Percentiles rank a stretch among this genome's conserved stretches.
These are phyloP conservation scores for Pachyramphus minor DNA, from an alignment of 2,113 vertebrate genomes.

Conservation along the genomic window DNA sequence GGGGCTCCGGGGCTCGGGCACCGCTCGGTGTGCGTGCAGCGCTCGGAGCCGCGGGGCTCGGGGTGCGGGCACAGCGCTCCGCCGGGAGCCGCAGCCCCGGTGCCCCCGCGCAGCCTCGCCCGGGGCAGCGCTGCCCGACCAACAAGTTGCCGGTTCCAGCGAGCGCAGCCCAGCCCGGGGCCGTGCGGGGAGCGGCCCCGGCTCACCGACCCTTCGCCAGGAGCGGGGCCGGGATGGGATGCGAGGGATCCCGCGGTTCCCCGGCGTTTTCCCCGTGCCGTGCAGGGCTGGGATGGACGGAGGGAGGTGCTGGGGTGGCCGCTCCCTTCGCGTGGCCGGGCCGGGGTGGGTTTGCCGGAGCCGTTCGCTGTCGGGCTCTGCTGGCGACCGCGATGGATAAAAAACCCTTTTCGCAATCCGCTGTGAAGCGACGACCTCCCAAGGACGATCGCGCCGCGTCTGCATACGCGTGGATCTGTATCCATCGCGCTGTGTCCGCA, in stretches of 20 bases:
- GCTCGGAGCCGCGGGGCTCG: background rate
- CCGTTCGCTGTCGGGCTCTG: background rate
- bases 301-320: background rate
- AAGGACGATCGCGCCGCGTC: background rate
- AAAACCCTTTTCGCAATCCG: background rate
- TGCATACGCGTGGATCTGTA: background rate
- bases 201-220: background rate
- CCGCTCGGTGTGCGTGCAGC: no score
- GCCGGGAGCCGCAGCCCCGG: background rate
- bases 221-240: background rate
- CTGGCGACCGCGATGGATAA: background rate
- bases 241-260: background rate
- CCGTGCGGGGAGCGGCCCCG: background rate
- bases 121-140: background rate
- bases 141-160: background rate
- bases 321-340: background rate
- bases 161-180: background rate
- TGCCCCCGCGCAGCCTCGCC: background rate
- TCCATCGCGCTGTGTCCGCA: accelerated
- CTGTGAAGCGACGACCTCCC: background rate
- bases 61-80: background rate
- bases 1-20: no score
- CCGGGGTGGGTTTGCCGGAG: background rate
- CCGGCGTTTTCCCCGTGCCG: background rate
- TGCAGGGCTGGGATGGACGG: background rate